phyloP scores from a whole-genome alignment of 1,140 invertebrate genomes.

The Scaptomyza hsui region DNA sequence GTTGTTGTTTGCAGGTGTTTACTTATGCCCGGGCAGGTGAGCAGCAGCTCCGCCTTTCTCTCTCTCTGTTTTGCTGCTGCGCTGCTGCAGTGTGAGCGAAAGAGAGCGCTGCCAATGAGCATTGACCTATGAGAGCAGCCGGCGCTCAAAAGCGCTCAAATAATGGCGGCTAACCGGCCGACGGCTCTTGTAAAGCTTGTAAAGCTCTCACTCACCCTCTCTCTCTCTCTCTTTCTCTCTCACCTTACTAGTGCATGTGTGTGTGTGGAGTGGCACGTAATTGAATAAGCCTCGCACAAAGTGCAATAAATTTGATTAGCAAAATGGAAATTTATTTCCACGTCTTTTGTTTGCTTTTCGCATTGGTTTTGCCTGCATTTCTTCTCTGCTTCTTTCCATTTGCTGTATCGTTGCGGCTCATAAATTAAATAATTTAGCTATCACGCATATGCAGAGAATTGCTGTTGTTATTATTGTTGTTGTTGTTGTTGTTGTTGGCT shows the following conservation, averaged over 20 bases:
- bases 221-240: conserved; percentile 23
- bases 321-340: conserved; percentile 81
- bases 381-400: not conserved
- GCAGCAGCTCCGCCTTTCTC: conserved; percentile 57
- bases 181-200: conserved; percentile 15
- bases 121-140: conserved; percentile 48
- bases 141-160: conserved; percentile 41
- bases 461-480: conserved; percentile 19
- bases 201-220: conserved; percentile 12
- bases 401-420: conserved; percentile 69
- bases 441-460: conserved; percentile 8
- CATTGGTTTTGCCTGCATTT: conserved; percentile 59
- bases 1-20: conserved; percentile 59
- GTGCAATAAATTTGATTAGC: conserved; percentile 84
- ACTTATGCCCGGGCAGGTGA: conserved; percentile 57
- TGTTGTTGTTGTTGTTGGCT: conserved; percentile 10
- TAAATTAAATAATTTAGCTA: conserved; percentile 80
- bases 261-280: conserved; percentile 58
- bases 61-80: not conserved
- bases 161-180: conserved; percentile 67
- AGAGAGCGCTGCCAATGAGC: conserved; percentile 24
- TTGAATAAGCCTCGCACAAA: conserved; percentile 82
- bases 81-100: conserved; percentile 32
- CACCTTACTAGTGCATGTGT: conserved; percentile 7
- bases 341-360: conserved; percentile 49